These are phyloP conservation scores for Euwallacea similis DNA, from an alignment of 1,140 invertebrate genomes.

Conservation along the genomic window DNA sequence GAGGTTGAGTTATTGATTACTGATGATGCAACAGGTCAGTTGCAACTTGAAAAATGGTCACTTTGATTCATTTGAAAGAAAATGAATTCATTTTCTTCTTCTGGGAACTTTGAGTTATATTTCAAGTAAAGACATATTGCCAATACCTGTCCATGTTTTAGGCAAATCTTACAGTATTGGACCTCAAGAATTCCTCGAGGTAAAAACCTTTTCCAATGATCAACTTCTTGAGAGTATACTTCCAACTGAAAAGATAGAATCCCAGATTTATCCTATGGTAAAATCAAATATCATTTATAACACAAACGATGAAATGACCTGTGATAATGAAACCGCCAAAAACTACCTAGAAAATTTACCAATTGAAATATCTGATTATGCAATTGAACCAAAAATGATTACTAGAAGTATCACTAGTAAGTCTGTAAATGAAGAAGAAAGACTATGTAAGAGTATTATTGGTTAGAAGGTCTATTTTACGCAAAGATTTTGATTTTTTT, in stretches of 20 bases:
- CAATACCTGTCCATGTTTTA: too few species aligned
- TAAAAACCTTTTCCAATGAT: constrained; percentile 21
- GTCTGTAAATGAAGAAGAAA: constrained; percentile 42
- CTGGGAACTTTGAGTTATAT: not conserved
- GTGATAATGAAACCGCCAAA: not conserved
- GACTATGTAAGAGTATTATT: constrained; percentile 42
- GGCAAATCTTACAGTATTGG: constrained; percentile 49
- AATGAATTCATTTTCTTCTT: constrained; percentile 2
- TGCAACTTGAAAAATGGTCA: not conserved
- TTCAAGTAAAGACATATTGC: constrained; percentile 26
- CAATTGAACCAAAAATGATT: constrained; percentile 30
- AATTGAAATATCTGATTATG: not conserved
- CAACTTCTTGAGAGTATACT: too few species aligned
- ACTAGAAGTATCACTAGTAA: constrained; percentile 31
- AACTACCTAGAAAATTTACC: not conserved
- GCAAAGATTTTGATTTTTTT: constrained; percentile 27
- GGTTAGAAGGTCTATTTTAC: constrained; percentile 13
- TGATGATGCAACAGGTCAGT: constrained; percentile 50
- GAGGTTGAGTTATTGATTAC: constrained; percentile 51
- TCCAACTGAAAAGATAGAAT: not conserved
- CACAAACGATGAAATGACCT: constrained; percentile 1
- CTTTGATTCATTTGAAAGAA: constrained; percentile 7
- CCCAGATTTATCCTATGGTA: not conserved
- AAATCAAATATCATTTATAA: not conserved
- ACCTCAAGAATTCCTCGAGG: constrained; percentile 48